phyloP scores from a whole-genome alignment of 2,113 vertebrate genomes.

The Burhinus oedicnemus region DNA sequence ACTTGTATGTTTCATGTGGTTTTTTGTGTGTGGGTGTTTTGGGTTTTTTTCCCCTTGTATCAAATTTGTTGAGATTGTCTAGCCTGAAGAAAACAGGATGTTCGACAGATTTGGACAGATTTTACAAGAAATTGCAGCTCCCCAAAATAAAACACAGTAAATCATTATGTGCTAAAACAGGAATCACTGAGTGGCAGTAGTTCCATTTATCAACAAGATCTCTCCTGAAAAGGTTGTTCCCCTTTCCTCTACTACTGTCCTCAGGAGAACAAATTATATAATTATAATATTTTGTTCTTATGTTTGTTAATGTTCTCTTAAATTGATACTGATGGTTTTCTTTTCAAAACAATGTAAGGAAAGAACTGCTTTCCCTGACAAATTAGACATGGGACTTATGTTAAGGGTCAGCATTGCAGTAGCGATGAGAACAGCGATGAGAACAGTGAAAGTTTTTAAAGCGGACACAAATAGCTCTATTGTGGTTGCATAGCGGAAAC shows the following conservation, averaged over 20 bases:
- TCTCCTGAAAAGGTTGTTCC: background rate
- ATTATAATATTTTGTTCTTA: background rate
- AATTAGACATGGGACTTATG: background rate
- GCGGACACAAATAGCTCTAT: background rate
- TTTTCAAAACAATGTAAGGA: slow-evolving; percentile 30
- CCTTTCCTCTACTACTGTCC: background rate
- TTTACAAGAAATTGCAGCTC: background rate
- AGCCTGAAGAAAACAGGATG: slow-evolving; percentile 51
- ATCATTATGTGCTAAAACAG: background rate
- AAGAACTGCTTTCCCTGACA: background rate
- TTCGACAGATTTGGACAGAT: background rate
- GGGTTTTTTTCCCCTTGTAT: background rate
- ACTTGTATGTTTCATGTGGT: background rate
- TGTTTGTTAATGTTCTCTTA: background rate
- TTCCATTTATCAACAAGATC: background rate
- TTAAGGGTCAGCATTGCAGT: background rate
- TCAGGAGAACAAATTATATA: background rate
- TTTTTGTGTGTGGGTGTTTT: background rate
- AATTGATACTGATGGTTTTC: background rate
- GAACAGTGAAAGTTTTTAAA: background rate
- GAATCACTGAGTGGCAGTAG: background rate
- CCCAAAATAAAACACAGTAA: slow-evolving; percentile 3
- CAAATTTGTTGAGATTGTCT: background rate
- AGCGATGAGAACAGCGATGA: background rate
- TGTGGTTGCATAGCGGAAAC: background rate